These are phyloP conservation scores for Scarus forsteni DNA, from an alignment of 2,797 vertebrate species.

Conservation along the genomic window DNA sequence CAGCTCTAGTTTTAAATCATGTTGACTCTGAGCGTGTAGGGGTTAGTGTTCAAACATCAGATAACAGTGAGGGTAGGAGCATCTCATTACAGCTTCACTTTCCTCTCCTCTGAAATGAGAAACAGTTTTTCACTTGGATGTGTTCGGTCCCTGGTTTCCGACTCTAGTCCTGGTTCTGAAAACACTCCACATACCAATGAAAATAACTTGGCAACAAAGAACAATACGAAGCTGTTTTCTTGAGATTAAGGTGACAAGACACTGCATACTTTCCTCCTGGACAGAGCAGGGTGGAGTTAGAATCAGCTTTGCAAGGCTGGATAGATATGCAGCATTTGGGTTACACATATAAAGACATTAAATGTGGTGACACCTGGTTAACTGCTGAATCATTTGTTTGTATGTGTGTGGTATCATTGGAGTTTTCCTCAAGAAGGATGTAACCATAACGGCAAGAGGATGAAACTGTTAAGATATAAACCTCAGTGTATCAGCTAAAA, in stretches of 20 bases:
- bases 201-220: conserved; percentile 52
- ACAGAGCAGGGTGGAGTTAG: conserved; percentile 5
- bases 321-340: background rate
- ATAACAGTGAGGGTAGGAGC: background rate
- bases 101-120: conserved; percentile 7
- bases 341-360: no score
- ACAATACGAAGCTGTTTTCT: conserved; percentile 55
- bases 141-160: conserved; percentile 11
- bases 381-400: background rate
- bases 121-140: conserved; percentile 4
- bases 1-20: no score
- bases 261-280: conserved; percentile 34
- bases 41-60: background rate
- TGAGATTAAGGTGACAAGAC: conserved; percentile 49
- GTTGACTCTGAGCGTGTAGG: no score
- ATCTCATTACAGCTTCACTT: conserved; percentile 3
- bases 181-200: conserved; percentile 49
- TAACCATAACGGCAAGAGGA: background rate
- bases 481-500: no score
- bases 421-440: background rate
- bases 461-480: no score
- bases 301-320: conserved; percentile 17
- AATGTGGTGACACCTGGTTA: no score
- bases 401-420: background rate
- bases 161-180: conserved; percentile 13